A percentile compares a stretch with the other conserved stretches of the same genome.
These are phyloP conservation scores for Alloplasta piceator DNA, from an alignment of 2,888 invertebrate genomes.

Conservation along the genomic window DNA sequence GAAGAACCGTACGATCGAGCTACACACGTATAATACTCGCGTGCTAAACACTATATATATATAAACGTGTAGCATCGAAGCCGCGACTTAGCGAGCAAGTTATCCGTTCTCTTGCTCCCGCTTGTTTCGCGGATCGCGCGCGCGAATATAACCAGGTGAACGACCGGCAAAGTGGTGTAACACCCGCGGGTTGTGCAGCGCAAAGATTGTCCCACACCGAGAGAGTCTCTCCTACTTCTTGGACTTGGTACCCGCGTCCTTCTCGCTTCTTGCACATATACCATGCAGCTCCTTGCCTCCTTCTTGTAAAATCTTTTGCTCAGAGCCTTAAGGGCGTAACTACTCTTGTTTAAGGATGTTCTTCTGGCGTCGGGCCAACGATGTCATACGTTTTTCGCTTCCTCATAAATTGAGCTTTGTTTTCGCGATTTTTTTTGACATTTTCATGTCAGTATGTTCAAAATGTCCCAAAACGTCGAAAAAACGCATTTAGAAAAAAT, in stretches of 20 bases:
- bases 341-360: too few species aligned
- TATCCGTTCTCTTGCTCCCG: conserved; percentile 66
- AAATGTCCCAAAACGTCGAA: too few species aligned
- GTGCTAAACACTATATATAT: too few species aligned
- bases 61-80: conserved; percentile 44
- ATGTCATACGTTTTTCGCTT: too few species aligned
- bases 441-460: too few species aligned
- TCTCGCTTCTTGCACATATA: conserved; percentile 35
- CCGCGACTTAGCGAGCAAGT: conserved; percentile 64
- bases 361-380: too few species aligned
- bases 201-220: conserved; percentile 58
- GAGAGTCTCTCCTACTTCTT: conserved; percentile 36
- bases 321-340: too few species aligned
- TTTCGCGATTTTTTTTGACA: conserved; percentile 1
- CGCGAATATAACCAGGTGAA: conserved; percentile 77
- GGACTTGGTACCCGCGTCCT: conserved; percentile 42
- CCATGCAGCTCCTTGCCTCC: too few species aligned
- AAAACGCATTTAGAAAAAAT: too few species aligned
- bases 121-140: conserved; percentile 64
- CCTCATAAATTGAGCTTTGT: not conserved
- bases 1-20: conserved; percentile 65
- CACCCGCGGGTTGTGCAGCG: conserved; percentile 64
- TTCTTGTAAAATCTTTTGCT: too few species aligned
- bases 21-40: too few species aligned
- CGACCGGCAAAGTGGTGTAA: conserved; percentile 80